These are phyloP conservation scores for Megaustenia siamemsis DNA, from an alignment of 2,888 invertebrate species.

Conservation along the genomic window DNA sequence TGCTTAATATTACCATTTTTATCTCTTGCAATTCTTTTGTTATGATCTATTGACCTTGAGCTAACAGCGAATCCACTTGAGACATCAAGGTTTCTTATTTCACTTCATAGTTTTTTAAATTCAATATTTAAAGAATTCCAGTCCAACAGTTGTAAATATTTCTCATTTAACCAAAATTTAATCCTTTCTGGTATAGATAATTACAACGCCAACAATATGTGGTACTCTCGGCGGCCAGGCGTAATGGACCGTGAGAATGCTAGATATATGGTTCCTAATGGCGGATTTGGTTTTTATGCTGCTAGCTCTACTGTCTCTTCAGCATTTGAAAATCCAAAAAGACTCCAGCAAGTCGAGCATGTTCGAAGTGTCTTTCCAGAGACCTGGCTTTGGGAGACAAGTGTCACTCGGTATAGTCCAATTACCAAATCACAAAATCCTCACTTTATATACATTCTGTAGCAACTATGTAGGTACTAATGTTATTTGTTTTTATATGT, in stretches of 20 bases:
- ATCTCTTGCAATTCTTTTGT: no score
- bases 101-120: no score
- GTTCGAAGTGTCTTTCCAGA: conserved; percentile 57
- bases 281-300: neutral
- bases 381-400: conserved; percentile 56
- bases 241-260: neutral
- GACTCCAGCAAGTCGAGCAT: conserved; percentile 50
- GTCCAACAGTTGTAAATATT: neutral
- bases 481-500: neutral
- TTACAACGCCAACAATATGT: neutral
- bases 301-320: no score
- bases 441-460: neutral
- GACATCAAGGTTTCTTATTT: no score
- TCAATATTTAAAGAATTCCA: no score
- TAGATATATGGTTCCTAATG: neutral
- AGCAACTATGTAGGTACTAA: neutral
- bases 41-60: no score
- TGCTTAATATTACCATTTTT: no score
- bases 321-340: neutral
- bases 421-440: neutral
- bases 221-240: neutral
- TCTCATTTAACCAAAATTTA: neutral
- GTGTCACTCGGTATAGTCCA: neutral
- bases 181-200: neutral
- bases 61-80: no score